These are phyloP conservation scores for Parauchenoglanis punctatus DNA, from an alignment of 2,797 vertebrate species.

Conservation along the genomic window DNA sequence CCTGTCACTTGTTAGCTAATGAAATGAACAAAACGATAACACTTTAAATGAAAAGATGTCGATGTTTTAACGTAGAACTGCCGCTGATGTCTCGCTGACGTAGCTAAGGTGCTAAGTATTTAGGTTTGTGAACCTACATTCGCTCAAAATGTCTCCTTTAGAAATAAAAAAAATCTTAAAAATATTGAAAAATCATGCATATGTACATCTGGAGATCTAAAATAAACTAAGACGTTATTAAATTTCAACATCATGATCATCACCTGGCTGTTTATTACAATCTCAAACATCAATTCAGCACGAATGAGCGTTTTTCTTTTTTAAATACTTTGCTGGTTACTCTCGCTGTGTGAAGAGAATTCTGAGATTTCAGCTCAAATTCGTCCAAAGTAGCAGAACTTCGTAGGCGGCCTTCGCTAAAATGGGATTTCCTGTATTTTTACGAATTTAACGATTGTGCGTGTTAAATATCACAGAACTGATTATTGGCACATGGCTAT, in stretches of 20 bases:
- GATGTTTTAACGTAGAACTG: background rate
- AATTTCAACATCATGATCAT: background rate
- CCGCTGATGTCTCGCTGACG: background rate
- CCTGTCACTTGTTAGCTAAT: background rate
- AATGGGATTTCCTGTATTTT: background rate
- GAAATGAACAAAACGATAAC: no score
- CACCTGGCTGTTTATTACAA: background rate
- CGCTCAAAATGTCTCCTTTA: background rate
- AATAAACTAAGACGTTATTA: background rate
- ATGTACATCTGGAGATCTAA: background rate
- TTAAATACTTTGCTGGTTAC: background rate
- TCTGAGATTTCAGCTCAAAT: background rate
- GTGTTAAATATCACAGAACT: background rate
- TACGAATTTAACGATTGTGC: background rate
- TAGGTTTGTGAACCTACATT: background rate
- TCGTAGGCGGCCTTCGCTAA: background rate
- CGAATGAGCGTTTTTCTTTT: background rate
- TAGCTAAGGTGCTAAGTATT: constrained; percentile 24
- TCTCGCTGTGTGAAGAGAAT: background rate
- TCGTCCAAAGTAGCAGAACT: background rate
- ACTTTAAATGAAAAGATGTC: background rate
- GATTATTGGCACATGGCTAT: background rate
- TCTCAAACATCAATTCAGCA: background rate
- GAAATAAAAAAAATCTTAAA: background rate
- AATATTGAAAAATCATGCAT: background rate